Conservation (phyloP, 2,888 invertebrate genomes). For the Labia minor region DNA sequence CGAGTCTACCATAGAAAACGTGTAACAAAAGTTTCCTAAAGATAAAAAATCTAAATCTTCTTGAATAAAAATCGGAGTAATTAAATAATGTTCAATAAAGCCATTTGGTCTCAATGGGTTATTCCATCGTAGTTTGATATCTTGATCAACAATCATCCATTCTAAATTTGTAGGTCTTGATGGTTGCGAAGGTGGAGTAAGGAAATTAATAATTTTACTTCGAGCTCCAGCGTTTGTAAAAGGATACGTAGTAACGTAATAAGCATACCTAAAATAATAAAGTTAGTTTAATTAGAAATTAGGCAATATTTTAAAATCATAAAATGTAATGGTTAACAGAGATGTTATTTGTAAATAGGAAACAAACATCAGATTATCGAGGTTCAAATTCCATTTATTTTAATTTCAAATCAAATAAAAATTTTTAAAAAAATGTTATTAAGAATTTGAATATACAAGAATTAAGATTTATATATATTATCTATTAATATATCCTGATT, state of each 20-base stretch:
- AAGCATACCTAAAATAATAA: background rate
- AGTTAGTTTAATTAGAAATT: background rate
- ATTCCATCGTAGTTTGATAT: background rate
- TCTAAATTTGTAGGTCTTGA: background rate
- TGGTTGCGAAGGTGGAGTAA: background rate
- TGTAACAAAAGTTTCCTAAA: background rate
- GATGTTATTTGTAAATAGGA: no score
- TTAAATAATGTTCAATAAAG: background rate
- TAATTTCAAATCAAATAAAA: no score
- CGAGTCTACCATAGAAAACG: background rate
- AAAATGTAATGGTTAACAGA: background rate
- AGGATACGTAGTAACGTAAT: background rate
- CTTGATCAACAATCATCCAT: background rate
- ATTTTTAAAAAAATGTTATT: no score
- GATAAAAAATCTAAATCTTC: background rate
- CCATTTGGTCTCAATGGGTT: background rate
- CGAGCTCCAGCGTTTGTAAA: background rate
- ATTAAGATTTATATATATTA: no score
- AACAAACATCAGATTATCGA: no score
- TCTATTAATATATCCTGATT: no score
- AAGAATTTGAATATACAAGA: no score
- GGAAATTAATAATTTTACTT: background rate
- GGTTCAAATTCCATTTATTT: no score
- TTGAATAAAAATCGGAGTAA: background rate
- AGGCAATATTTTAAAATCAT: background rate